These are phyloP conservation scores for Bellardia bayeri DNA, from an alignment of 2,888 invertebrate genomes.

Conservation along the genomic window DNA sequence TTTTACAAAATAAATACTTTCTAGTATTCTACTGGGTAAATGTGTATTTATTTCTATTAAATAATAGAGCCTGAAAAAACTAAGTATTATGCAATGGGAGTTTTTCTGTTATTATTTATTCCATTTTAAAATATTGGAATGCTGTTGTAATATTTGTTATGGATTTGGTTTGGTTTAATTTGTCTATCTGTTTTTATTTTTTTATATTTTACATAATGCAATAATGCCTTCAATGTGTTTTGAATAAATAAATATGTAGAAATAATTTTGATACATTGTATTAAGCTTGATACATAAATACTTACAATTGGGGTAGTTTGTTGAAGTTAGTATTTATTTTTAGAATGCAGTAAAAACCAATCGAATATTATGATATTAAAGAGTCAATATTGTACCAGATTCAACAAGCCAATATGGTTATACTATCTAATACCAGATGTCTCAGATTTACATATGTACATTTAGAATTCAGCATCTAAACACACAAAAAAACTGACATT, in stretches of 20 bases:
- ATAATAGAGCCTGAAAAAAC: conserved; percentile 48
- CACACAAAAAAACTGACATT: too few species aligned
- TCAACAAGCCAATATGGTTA: too few species aligned
- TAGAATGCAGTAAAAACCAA: too few species aligned
- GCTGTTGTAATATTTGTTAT: conserved; percentile 46
- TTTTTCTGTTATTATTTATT: conserved; percentile 38
- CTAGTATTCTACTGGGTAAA: conserved; percentile 35
- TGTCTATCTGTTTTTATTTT: background rate
- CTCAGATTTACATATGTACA: too few species aligned
- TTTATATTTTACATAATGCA: conserved; percentile 1
- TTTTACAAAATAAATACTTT: conserved; percentile 59
- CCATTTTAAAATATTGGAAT: conserved; percentile 33
- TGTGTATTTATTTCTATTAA: conserved; percentile 36
- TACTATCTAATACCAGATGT: too few species aligned
- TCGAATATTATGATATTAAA: too few species aligned
- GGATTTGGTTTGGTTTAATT: conserved; percentile 26
- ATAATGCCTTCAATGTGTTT: conserved; percentile 52
- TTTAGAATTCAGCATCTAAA: too few species aligned
- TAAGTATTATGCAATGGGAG: conserved; percentile 64
- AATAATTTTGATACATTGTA: conserved; percentile 20
- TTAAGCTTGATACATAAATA: background rate
- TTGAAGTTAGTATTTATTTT: too few species aligned
- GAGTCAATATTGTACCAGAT: too few species aligned
- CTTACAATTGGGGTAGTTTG: too few species aligned
- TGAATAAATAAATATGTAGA: conserved; percentile 54